Conservation (phyloP, 2,888 invertebrate species). For the Physocephala rufipes region DNA sequence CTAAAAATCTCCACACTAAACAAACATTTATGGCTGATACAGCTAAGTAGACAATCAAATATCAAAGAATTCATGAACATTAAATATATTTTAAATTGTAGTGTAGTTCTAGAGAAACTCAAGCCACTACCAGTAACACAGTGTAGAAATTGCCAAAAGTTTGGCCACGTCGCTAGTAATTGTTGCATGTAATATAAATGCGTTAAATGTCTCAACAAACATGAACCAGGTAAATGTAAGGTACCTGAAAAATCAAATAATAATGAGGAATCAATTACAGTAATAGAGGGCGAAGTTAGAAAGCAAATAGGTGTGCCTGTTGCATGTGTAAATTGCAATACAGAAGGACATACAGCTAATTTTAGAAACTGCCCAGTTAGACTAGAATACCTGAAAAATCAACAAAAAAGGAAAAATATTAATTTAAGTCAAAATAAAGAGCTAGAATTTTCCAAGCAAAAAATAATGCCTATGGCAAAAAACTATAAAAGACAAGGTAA, state of each 20-base stretch:
- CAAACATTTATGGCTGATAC: neutral
- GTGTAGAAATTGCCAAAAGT: conserved; percentile 17
- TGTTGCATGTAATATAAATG: conserved; percentile 4
- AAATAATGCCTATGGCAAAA: neutral
- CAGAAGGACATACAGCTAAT: conserved; percentile 12
- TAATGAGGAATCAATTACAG: neutral
- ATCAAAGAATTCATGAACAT: neutral
- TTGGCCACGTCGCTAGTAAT: neutral
- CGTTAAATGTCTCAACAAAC: neutral
- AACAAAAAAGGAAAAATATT: neutral
- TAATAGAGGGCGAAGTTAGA: neutral
- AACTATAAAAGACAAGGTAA: neutral
- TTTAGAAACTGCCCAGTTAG: neutral
- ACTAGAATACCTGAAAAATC: neutral
- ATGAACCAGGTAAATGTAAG: conserved; percentile 1
- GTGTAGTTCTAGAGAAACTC: neutral
- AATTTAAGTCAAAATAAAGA: neutral
- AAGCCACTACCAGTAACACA: neutral
- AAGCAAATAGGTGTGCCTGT: neutral
- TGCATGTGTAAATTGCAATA: neutral
- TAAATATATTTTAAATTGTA: neutral
- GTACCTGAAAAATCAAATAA: neutral
- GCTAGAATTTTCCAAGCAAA: neutral
- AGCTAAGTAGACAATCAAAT: neutral
- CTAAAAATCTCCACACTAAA: neutral